Evolutionary conservation across 2,113 vertebrate genomes (phyloP).

Genomic region (Leptosomus discolor): DNA sequence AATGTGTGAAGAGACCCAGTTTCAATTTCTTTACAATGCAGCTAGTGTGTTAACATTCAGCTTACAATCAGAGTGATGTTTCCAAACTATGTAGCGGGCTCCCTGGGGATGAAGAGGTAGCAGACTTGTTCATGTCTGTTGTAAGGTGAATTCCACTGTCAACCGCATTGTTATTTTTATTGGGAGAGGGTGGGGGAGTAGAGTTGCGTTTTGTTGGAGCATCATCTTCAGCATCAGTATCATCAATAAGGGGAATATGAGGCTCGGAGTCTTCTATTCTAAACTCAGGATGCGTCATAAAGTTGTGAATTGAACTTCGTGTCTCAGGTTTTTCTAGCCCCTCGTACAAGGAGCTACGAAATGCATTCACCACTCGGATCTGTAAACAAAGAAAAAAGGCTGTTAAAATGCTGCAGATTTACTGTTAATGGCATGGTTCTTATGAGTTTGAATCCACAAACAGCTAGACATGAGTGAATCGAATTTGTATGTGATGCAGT

Average conservation of each 20-base stretch:
- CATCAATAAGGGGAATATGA: conserved; percentile 97
- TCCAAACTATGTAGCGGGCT: conserved; percentile 99
- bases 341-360: conserved; percentile 99
- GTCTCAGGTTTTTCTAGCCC: conserved; percentile 97
- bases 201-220: conserved; percentile 95
- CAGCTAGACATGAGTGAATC: conserved; percentile 81
- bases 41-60: conserved; percentile 82
- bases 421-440: conserved; percentile 47
- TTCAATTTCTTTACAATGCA: conserved; percentile 83
- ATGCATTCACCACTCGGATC: conserved; percentile 99
- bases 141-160: conserved; percentile 94
- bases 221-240: conserved; percentile 97
- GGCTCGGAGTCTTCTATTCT: conserved; percentile 99
- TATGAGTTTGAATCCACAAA: conserved; percentile 84
- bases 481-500: conserved; percentile 82
- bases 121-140: conserved; percentile 90
- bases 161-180: conserved; percentile 99
- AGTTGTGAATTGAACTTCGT: conserved; percentile 97
- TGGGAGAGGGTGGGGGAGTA: conserved; percentile 89
- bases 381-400: conserved; percentile 68
- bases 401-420: conserved; percentile 19
- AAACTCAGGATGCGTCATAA: conserved; percentile 99
- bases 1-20: conserved; percentile 84
- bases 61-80: conserved; percentile 97
- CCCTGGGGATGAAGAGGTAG: conserved; percentile 89